Evolutionary conservation across 1,140 invertebrate genomes (phyloP).

Genomic region (Calosoma granatense): DNA sequence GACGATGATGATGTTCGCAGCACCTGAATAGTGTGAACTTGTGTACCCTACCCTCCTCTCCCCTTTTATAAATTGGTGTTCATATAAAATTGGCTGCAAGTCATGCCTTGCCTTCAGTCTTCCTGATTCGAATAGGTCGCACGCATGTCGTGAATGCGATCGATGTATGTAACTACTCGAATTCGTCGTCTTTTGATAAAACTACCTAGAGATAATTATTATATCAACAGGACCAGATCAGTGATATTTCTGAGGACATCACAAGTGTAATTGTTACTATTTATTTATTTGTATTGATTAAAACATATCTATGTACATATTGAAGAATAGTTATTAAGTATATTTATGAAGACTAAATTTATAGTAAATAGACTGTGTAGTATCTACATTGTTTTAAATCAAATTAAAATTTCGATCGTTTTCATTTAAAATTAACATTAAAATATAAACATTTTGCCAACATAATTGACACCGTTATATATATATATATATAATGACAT

Average conservation of each 20-base stretch:
- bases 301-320: slow-evolving; percentile 8
- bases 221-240: slow-evolving; percentile 5
- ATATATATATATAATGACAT: too few relatives aligned
- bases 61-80: neutral
- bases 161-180: neutral
- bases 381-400: slow-evolving; percentile 7
- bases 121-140: slow-evolving; percentile 4
- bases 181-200: slow-evolving; percentile 6
- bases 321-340: slow-evolving; percentile 6
- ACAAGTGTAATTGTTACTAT: slow-evolving; percentile 8
- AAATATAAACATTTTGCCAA: slow-evolving; percentile 5
- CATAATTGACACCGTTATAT: neutral
- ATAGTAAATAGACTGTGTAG: slow-evolving; percentile 8
- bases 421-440: neutral
- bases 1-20: neutral
- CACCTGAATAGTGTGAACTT: too few relatives aligned
- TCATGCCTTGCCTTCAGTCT: slow-evolving; percentile 7
- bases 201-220: slow-evolving; percentile 3
- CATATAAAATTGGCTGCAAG: slow-evolving; percentile 1
- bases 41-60: neutral
- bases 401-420: slow-evolving; percentile 8
- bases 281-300: slow-evolving; percentile 9
- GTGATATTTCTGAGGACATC: slow-evolving; percentile 3
- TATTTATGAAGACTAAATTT: slow-evolving; percentile 9
- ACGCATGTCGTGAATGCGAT: slow-evolving; percentile 1